Evolutionary conservation across 2,888 invertebrate species (phyloP).

Genomic region (Chesias legatella): DNA sequence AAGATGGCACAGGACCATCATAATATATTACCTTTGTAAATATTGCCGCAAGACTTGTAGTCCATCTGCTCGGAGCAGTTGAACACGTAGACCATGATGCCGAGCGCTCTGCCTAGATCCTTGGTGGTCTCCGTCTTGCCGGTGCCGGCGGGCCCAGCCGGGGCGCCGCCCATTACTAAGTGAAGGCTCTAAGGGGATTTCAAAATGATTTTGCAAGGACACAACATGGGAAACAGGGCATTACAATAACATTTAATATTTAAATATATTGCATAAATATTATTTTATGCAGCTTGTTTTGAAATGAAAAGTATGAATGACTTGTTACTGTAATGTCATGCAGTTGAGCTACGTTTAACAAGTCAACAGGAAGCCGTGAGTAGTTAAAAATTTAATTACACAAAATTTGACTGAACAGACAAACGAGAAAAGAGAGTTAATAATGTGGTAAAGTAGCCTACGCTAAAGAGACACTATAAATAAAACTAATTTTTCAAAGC

Average conservation of each 20-base stretch:
- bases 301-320: too few relatives aligned
- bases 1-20: not conserved
- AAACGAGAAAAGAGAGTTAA: too few relatives aligned
- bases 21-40: slow-evolving; percentile 86
- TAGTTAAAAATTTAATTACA: not conserved
- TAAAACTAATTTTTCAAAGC: too few relatives aligned
- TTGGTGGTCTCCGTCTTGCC: slow-evolving; percentile 99
- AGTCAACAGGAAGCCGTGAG: too few relatives aligned
- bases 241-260: too few relatives aligned
- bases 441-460: too few relatives aligned
- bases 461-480: too few relatives aligned
- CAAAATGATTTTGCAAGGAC: not conserved
- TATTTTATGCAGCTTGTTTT: too few relatives aligned
- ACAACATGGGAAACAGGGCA: not conserved
- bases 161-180: slow-evolving; percentile 97
- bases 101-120: slow-evolving; percentile 95
- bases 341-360: too few relatives aligned
- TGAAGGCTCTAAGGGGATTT: slow-evolving; percentile 86
- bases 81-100: slow-evolving; percentile 98
- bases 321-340: too few relatives aligned
- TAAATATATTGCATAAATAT: too few relatives aligned
- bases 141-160: slow-evolving; percentile 97
- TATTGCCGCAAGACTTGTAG: slow-evolving; percentile 96
- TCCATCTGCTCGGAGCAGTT: slow-evolving; percentile 99
- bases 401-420: too few relatives aligned